Conservation (phyloP, 2,888 invertebrate species). For the Entomobrya proxima region DNA sequence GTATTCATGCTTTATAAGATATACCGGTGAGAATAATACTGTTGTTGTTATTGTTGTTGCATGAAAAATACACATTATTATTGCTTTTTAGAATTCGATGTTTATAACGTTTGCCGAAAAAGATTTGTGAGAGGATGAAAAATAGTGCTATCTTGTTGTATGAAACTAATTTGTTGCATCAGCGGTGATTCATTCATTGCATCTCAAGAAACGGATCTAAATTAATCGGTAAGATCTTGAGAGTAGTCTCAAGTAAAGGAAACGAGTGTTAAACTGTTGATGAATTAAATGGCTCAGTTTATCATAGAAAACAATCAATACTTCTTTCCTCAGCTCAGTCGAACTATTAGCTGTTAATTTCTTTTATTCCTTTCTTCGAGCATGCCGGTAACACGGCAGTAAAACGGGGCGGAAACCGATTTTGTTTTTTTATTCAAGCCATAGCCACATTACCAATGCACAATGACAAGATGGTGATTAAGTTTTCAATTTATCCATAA, state of each 20-base stretch:
- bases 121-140: not conserved
- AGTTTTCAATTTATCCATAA: no score
- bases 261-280: not conserved
- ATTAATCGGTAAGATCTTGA: not conserved
- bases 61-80: not conserved
- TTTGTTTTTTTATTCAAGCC: conserved; percentile 14
- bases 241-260: not conserved
- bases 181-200: not conserved
- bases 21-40: not conserved
- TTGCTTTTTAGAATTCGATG: not conserved
- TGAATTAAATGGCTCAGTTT: not conserved
- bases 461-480: no score
- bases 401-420: conserved; percentile 40
- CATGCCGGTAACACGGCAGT: not conserved
- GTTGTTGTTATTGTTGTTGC: not conserved
- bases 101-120: not conserved
- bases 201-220: not conserved
- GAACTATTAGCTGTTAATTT: no score
- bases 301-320: not conserved
- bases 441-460: no score
- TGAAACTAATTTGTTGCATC: no score
- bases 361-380: no score
- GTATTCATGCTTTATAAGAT: not conserved
- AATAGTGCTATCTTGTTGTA: no score
- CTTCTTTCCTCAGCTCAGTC: not conserved